Evolutionary conservation across 2,888 invertebrate species (phyloP).

Genomic region (Amaurobius ferox): DNA sequence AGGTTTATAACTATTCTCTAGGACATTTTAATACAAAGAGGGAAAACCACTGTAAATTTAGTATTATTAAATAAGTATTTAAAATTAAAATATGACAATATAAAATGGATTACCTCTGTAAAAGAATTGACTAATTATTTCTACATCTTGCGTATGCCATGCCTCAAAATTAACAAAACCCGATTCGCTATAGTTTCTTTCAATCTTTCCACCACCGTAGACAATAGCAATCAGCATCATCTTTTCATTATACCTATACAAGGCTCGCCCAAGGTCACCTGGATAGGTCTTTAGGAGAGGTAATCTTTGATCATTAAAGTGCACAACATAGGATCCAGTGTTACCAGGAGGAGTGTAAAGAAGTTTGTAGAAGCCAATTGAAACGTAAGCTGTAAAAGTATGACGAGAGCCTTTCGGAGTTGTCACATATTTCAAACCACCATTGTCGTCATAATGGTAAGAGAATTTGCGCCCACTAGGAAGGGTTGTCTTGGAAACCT

Average conservation of each 20-base stretch:
- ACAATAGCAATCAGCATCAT: slow-evolving; percentile 90
- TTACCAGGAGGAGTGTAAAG: slow-evolving; percentile 95
- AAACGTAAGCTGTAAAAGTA: slow-evolving; percentile 93
- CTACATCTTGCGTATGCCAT: slow-evolving; percentile 72
- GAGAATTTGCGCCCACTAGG: slow-evolving; percentile 95
- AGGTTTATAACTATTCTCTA: too few species aligned
- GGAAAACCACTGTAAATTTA: too few species aligned
- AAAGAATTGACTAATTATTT: slow-evolving; percentile 74
- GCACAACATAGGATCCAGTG: slow-evolving; percentile 89
- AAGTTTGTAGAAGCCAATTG: slow-evolving; percentile 94
- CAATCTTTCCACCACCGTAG: slow-evolving; percentile 75
- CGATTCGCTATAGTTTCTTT: slow-evolving; percentile 65
- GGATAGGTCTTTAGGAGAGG: slow-evolving; percentile 94
- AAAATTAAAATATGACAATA: background rate
- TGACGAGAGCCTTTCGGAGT: slow-evolving; percentile 96
- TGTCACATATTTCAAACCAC: slow-evolving; percentile 92
- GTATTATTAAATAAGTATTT: too few species aligned
- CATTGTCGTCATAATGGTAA: slow-evolving; percentile 90
- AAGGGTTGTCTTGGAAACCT: slow-evolving; percentile 94
- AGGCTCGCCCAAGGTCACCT: slow-evolving; percentile 89
- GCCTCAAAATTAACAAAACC: slow-evolving; percentile 71
- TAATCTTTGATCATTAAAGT: slow-evolving; percentile 96
- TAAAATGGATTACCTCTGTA: slow-evolving; percentile 72
- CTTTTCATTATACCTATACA: slow-evolving; percentile 90
- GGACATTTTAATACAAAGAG: too few species aligned